Conservation (phyloP, 37 sponge, comb jelly and placozoan species). For the Chondrosia reniformis region DNA sequence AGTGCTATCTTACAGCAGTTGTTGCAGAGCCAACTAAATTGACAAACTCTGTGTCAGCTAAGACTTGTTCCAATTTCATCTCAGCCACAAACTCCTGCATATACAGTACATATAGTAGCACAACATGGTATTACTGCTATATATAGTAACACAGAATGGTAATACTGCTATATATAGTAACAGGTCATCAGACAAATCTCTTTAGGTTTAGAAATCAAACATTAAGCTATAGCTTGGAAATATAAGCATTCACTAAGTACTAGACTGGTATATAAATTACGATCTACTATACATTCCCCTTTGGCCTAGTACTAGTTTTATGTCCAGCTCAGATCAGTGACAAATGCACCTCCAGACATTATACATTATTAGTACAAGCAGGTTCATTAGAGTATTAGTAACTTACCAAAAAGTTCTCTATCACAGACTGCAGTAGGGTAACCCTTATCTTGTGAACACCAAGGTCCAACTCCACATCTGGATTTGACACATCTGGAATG, state of each 20-base stretch:
- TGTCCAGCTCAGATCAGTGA: no score
- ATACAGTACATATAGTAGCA: neutral
- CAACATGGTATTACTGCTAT: neutral
- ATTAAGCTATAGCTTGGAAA: no score
- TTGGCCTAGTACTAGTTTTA: neutral
- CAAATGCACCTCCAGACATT: no score
- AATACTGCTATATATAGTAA: neutral
- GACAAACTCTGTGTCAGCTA: neutral
- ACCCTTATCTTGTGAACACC: neutral
- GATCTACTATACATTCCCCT: neutral
- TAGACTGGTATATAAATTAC: no score
- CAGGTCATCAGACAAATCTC: no score
- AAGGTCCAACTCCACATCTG: neutral
- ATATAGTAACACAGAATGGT: neutral
- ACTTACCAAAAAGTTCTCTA: neutral
- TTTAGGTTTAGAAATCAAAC: no score
- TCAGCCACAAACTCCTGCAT: conserved; percentile 24
- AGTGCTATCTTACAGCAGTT: neutral
- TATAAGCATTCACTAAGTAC: no score
- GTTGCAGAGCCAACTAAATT: neutral
- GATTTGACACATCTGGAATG: neutral
- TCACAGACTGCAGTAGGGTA: neutral
- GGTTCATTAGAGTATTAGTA: no score
- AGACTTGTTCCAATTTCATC: neutral
- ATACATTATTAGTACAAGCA: no score